These are phyloP conservation scores for Stichopus horrens DNA, from an alignment of 53 echinoderm and acorn worm genomes.

Conservation along the genomic window DNA sequence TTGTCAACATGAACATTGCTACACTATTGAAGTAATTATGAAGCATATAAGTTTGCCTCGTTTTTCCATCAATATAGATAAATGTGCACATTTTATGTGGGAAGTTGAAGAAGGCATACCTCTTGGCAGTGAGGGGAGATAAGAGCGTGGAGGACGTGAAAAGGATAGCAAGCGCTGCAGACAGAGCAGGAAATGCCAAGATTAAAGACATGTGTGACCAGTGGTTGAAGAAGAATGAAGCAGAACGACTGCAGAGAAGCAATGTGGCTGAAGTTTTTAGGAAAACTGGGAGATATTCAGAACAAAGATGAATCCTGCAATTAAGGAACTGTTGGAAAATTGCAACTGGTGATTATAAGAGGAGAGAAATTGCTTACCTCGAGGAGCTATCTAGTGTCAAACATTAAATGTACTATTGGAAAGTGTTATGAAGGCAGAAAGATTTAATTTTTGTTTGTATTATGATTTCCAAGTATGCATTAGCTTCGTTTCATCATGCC, in stretches of 20 bases:
- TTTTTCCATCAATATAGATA: conserved; percentile 60
- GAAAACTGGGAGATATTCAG: neutral
- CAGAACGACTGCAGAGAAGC: neutral
- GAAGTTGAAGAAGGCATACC: conserved; percentile 85
- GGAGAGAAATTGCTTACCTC: too few species aligned
- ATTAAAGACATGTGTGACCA: conserved; percentile 86
- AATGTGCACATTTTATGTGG: conserved; percentile 92
- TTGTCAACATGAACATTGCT: too few species aligned
- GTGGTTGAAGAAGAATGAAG: conserved; percentile 64
- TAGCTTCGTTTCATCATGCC: too few species aligned
- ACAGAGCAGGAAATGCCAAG: conserved; percentile 65
- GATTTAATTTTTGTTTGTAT: too few species aligned
- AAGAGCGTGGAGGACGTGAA: conserved; percentile 74
- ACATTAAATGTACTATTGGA: too few species aligned
- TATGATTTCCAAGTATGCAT: too few species aligned
- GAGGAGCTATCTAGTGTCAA: too few species aligned
- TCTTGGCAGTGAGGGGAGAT: conserved; percentile 88
- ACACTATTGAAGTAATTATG: neutral
- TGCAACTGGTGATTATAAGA: too few species aligned
- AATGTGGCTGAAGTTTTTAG: neutral
- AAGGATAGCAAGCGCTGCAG: conserved; percentile 80
- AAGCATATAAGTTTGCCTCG: neutral
- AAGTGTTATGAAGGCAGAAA: too few species aligned
- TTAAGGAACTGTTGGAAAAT: too few species aligned
- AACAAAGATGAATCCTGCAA: neutral